Evolutionary conservation across 2,797 vertebrate species (phyloP), one percentile per base, ranked within the genome.

Genomic region (Lutjanus campechanus): DNA sequence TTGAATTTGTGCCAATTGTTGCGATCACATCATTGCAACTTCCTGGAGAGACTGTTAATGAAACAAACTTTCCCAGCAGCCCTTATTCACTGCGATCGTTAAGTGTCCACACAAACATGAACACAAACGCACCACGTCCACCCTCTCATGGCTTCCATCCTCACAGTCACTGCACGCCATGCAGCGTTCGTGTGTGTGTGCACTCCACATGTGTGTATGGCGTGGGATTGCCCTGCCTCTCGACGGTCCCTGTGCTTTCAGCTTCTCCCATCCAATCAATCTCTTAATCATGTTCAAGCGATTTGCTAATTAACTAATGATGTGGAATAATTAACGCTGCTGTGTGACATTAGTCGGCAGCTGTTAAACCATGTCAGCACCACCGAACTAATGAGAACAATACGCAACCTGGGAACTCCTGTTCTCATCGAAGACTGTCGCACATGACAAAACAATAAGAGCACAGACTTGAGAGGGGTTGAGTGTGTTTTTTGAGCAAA

Each of bases 301-400:
- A 93, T 91, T 92, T 85, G 84, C 83, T 90, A 90, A 94, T 93
- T 90, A 85, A 85, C 89, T 90, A 92, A 93, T 92, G 89, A 91
- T 90, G 87, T 81, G 80, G 88, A 91, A 89, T 91, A 91, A 92
- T 92, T 86, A 88, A 76, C 68, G 43, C 81, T 66, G 85, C 89
- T 79, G 87, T 79, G 89, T 84, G 83, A 87, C 90, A 90, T 91
- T 79, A 87, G 77, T 81, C 76, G 63, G 84, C 89, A 92, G 89
- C 90, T 91, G 89, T 79, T 92, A 70, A 83, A 81, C 84, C 85
- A 41, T 85, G 85, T 90, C 81, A 80, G 85, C 77, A 40, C 71
- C 50, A 73, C 68, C 59, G 77, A 86, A 78, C 65, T 87, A 88
- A 89, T 84, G 76, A 86, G 88, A 88, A 72, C 73, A 63, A 79